Percentiles rank a stretch among this genome's conserved stretches.
Conservation (phyloP, 35 echinoderm and acorn worm species). For the Apostichopus parvimensis region DNA sequence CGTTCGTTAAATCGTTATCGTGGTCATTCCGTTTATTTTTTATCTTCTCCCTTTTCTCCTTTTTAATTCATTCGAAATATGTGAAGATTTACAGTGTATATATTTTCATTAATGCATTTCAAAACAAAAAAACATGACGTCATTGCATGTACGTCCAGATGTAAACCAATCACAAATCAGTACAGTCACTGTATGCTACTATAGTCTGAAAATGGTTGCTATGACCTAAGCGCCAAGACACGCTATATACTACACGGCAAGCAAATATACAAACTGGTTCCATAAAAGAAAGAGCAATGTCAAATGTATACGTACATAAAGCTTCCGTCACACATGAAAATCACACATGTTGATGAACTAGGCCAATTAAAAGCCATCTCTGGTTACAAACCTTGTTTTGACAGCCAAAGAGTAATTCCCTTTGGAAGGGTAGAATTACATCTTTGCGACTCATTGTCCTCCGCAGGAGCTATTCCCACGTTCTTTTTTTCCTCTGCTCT, state of each 20-base stretch:
- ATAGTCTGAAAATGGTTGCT: no score
- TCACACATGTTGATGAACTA: constrained; percentile 1
- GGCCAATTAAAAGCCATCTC: constrained; percentile 5
- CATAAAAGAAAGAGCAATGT: background rate
- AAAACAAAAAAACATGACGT: no score
- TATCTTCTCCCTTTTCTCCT: no score
- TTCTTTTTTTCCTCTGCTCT: background rate
- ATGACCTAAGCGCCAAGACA: no score
- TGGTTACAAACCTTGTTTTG: constrained; percentile 2
- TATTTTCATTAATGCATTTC: no score
- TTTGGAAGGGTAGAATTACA: background rate
- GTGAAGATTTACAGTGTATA: no score
- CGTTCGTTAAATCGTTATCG: no score
- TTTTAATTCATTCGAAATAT: no score
- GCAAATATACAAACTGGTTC: background rate
- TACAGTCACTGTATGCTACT: no score
- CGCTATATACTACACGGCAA: background rate
- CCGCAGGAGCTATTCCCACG: background rate
- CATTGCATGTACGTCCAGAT: no score
- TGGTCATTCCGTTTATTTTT: no score
- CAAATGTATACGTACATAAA: background rate
- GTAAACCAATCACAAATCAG: no score
- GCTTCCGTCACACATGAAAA: background rate
- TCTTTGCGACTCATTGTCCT: background rate
- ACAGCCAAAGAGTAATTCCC: constrained; percentile 15